Conservation (phyloP, 2,888 invertebrate genomes). For the Cataglyphis livida region DNA sequence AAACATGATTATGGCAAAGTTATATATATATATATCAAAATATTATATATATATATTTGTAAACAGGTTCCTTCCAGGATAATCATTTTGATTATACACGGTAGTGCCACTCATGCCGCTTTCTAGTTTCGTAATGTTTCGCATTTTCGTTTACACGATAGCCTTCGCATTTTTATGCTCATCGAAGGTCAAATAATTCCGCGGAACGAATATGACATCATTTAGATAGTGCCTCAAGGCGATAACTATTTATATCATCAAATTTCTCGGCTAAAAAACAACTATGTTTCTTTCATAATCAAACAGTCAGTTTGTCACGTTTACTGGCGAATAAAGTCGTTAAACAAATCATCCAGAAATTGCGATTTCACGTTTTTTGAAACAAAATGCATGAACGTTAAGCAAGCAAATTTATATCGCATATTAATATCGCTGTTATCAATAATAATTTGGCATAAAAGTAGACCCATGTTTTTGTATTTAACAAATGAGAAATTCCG, state of each 20-base stretch:
- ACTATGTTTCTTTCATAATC: background rate
- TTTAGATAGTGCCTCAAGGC: background rate
- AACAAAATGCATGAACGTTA: background rate
- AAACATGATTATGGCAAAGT: background rate
- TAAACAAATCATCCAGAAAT: background rate
- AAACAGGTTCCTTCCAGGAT: background rate
- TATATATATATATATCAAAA: background rate
- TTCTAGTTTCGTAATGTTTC: constrained; percentile 1
- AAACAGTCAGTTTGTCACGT: background rate
- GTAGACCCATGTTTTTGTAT: background rate
- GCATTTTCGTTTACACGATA: background rate
- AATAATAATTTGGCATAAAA: constrained; percentile 1
- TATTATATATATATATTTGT: background rate
- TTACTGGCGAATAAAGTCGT: background rate
- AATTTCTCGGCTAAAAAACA: background rate
- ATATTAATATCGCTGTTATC: background rate
- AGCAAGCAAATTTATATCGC: background rate
- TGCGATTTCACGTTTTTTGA: background rate
- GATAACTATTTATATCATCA: background rate
- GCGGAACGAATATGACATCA: background rate
- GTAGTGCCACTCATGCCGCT: background rate
- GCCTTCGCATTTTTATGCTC: background rate
- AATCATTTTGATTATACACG: background rate
- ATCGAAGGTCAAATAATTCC: constrained; percentile 23
- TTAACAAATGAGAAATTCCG: background rate